A percentile compares a stretch with the other conserved stretches of the same genome.
Conservation (phyloP, 2,888 invertebrate species). For the Sericinus montela region DNA sequence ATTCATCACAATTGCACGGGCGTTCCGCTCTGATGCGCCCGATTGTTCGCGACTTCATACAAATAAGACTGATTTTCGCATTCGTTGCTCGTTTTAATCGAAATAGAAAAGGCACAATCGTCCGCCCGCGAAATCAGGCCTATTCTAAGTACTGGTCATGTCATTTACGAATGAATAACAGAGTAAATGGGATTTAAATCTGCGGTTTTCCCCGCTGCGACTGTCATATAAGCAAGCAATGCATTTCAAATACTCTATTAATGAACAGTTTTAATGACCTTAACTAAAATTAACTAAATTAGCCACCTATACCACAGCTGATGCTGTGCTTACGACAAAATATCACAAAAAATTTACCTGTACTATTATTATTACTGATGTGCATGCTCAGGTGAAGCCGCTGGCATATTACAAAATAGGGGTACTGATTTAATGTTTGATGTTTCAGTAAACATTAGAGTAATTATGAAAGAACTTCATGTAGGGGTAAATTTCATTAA, state of each 20-base stretch:
- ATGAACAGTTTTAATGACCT: background rate
- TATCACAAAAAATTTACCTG: no score
- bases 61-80: constrained; percentile 11
- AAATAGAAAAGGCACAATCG: constrained; percentile 4
- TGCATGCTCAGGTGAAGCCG: no score
- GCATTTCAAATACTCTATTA: constrained; percentile 15
- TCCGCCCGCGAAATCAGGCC: constrained; percentile 10
- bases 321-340: no score
- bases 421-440: no score
- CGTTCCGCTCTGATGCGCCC: background rate
- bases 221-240: constrained; percentile 2
- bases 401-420: no score
- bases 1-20: constrained; percentile 15
- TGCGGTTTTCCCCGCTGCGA: constrained; percentile 15
- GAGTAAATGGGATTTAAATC: constrained; percentile 17
- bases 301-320: no score
- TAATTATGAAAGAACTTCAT: no score
- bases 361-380: no score
- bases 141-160: constrained; percentile 9
- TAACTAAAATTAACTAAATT: no score
- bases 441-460: no score
- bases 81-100: constrained; percentile 8
- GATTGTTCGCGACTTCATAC: constrained; percentile 8
- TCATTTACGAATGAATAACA: constrained; percentile 9
- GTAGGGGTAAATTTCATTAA: no score